Base-by-base conservation (phyloP, 2,888 invertebrate species). In the Ypsolopha scabrella region DNA sequence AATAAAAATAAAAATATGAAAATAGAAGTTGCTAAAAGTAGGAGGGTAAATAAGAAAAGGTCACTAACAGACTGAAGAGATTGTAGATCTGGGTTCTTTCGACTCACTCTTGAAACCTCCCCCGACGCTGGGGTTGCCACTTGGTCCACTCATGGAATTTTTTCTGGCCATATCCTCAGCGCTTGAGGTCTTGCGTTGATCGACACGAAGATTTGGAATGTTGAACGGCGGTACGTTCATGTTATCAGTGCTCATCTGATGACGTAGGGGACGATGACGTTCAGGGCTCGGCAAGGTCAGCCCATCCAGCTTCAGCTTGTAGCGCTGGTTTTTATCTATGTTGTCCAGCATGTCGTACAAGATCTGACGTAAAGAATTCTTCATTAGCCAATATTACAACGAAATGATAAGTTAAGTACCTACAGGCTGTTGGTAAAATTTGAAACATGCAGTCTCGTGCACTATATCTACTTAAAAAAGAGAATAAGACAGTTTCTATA, bases 311-410 rank as follows among this genome's bases (percentile, higher is more conserved):
- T 95, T 95, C 73, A 98, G 88, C 79, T 96, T 96, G 79, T 94
- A 94, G 49, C 95, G 90, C 70, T 97, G 96, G 68, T 94, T 94
- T 60, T 93, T 90, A 75, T 96, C 95, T 58, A 96, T 95, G 68
- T 91, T 93, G 65, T 93, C 94, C 65, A 98, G 83, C 97, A 98
- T 97, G 64, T 97, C 96, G 70, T 96, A 94, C 53, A 98, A 88
- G 47, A 97, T 94, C 90, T 90, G 65, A 52, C 52, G n/a, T 4
- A 24, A 24, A 24, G 24, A 3, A 24, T 24, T 24, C 4, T 24
- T 4, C 2, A 24, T 24, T 24, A 3, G 24, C 24, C 24, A 24
- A 24, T 24, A 3, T 24, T 24, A 24, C 4, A 24, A n/a, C n/a
- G n/a, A n/a, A n/a, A n/a, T n/a, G n/a, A n/a, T n/a, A n/a, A n/a